Evolutionary conservation across 64 coral and sea anemone genomes (phyloP).

Genomic region (Anthopleura sola): DNA sequence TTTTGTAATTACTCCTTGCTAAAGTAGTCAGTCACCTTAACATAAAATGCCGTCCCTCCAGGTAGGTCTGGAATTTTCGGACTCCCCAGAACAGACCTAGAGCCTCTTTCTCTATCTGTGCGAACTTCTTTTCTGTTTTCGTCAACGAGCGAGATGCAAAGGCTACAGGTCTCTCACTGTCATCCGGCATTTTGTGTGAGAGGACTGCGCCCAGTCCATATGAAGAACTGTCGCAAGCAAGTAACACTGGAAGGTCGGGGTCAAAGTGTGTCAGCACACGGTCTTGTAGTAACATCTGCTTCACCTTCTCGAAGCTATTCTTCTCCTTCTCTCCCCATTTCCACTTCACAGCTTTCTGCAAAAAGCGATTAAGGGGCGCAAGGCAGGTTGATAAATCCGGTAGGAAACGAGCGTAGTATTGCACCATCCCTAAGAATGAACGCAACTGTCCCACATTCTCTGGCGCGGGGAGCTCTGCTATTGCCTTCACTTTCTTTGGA

Average conservation of each 20-base stretch:
- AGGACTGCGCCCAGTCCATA: constrained; percentile 21
- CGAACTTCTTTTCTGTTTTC: constrained; percentile 23
- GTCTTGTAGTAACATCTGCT: constrained; percentile 15
- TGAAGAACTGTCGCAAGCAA: constrained; percentile 22
- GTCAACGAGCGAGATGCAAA: constrained; percentile 16
- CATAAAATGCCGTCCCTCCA: constrained; percentile 36
- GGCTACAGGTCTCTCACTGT: constrained; percentile 20
- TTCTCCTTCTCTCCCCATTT: not conserved
- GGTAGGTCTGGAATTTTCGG: constrained; percentile 47
- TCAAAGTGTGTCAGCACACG: constrained; percentile 18
- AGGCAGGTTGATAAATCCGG: constrained; percentile 2
- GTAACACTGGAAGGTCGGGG: constrained; percentile 12
- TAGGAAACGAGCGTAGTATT: constrained; percentile 7
- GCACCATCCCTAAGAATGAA: constrained; percentile 23
- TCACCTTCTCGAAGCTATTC: constrained; percentile 9
- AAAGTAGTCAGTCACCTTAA: too few species aligned
- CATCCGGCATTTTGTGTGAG: not conserved
- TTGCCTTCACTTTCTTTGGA: constrained; percentile 24
- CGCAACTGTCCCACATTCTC: constrained; percentile 8
- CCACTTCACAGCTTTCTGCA: constrained; percentile 20
- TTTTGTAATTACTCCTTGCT: too few species aligned
- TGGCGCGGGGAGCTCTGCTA: not conserved
- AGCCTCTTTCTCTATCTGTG: constrained; percentile 40
- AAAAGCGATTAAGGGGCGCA: not conserved
- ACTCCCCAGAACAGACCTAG: constrained; percentile 31